phyloP scores from a whole-genome alignment of 2,888 invertebrate species.

The Bimastos eiseni region DNA sequence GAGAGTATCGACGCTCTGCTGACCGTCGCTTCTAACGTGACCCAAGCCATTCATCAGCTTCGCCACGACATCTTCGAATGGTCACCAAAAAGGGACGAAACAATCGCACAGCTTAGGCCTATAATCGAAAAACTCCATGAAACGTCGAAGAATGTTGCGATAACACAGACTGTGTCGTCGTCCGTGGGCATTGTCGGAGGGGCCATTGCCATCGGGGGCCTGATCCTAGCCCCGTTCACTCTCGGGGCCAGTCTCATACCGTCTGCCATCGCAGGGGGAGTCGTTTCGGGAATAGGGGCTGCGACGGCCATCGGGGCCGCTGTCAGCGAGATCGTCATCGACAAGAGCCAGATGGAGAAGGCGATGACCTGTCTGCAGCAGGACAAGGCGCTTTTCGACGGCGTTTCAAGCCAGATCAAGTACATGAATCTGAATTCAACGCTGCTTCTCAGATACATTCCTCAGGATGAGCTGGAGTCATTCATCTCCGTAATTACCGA shows the following conservation, averaged over 20 bases:
- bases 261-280: neutral
- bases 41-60: neutral
- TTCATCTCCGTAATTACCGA: neutral
- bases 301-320: neutral
- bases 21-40: neutral
- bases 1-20: slow-evolving; percentile 16
- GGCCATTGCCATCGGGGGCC: slow-evolving; percentile 8
- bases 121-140: neutral
- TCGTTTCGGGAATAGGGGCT: neutral
- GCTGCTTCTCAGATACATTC: slow-evolving; percentile 9
- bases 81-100: neutral
- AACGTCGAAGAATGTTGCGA: slow-evolving; percentile 13
- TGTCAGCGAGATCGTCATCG: neutral
- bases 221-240: slow-evolving; percentile 17
- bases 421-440: slow-evolving; percentile 1
- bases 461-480: neutral
- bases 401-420: neutral
- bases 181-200: slow-evolving; percentile 10
- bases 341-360: slow-evolving; percentile 13
- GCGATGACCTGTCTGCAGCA: neutral
- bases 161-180: neutral
- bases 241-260: neutral
- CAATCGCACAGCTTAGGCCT: slow-evolving; percentile 8
- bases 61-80: neutral
- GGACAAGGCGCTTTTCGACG: slow-evolving; percentile 16